These are phyloP conservation scores for Drosophila nr. perissopoda DNA, from an alignment of 2,888 invertebrate genomes.

Conservation along the genomic window DNA sequence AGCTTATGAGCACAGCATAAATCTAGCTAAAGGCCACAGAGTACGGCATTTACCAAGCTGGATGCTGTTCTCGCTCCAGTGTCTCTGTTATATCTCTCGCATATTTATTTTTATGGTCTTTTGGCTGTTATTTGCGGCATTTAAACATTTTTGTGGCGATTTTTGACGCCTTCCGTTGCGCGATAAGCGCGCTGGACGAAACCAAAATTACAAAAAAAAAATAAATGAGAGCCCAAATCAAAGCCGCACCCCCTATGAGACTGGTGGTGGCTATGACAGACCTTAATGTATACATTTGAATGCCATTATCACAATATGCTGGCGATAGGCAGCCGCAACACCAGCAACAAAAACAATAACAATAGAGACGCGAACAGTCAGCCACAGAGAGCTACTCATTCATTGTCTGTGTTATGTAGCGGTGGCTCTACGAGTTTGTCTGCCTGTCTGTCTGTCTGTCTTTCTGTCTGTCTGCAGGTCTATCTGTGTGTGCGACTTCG, in stretches of 20 bases:
- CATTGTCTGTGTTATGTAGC: constrained; percentile 55
- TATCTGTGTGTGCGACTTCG: constrained; percentile 22
- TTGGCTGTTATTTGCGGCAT: constrained; percentile 51
- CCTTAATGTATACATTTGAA: constrained; percentile 74
- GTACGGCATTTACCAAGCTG: constrained; percentile 38
- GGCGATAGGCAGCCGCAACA: constrained; percentile 37
- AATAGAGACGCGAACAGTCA: constrained; percentile 47
- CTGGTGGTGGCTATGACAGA: constrained; percentile 22
- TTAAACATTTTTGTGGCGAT: constrained; percentile 60
- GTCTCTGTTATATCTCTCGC: constrained; percentile 28
- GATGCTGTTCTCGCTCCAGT: constrained; percentile 1
- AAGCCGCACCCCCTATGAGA: constrained; percentile 13
- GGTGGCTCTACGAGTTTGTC: constrained; percentile 6
- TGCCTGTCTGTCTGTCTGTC: background rate
- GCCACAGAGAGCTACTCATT: constrained; percentile 70
- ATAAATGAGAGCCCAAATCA: background rate
- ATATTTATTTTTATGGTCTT: constrained; percentile 65
- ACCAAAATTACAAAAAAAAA: constrained; percentile 23
- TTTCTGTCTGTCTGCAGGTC: constrained; percentile 9
- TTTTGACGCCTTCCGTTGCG: constrained; percentile 57
- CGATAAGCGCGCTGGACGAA: constrained; percentile 42
- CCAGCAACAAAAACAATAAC: constrained; percentile 42
- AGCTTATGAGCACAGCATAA: constrained; percentile 3
- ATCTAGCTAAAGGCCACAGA: constrained; percentile 29
- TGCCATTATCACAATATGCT: constrained; percentile 67